Conservation (phyloP, 2,113 vertebrate species). For the Scopus umbretta region DNA sequence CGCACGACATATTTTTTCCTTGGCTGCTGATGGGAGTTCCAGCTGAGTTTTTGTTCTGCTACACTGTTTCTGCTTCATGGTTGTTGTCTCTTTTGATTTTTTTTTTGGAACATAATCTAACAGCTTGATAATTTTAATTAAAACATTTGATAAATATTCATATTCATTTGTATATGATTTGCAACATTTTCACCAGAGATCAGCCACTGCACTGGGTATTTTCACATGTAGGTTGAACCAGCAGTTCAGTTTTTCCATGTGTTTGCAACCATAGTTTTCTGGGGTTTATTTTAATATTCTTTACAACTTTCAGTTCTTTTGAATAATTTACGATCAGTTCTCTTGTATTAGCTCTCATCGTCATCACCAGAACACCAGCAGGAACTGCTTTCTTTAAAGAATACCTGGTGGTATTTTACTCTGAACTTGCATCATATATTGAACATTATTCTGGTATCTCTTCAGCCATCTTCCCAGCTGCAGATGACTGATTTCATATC, state of each 20-base stretch:
- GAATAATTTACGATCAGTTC: background rate
- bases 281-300: background rate
- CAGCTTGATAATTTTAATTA: slow-evolving; percentile 60
- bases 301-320: background rate
- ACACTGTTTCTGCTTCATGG: background rate
- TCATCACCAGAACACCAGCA: background rate
- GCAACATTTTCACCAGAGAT: background rate
- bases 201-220: background rate
- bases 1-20: background rate
- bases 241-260: background rate
- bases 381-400: background rate
- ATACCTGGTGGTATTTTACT: background rate
- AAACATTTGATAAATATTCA: slow-evolving; percentile 55
- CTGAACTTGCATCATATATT: background rate
- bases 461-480: background rate
- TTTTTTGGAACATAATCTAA: background rate
- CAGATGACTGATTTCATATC: background rate
- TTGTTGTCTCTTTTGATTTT: slow-evolving; percentile 12
- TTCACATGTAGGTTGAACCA: background rate
- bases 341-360: background rate
- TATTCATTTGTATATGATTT: slow-evolving; percentile 25
- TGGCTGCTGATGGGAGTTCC: slow-evolving; percentile 10
- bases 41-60: slow-evolving; percentile 50
- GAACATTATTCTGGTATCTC: background rate
- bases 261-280: background rate